A percentile compares a stretch with the other conserved stretches of the same genome.
These are phyloP conservation scores for Sinhomidia bicolor DNA, from an alignment of 2,888 invertebrate species.

Conservation along the genomic window DNA sequence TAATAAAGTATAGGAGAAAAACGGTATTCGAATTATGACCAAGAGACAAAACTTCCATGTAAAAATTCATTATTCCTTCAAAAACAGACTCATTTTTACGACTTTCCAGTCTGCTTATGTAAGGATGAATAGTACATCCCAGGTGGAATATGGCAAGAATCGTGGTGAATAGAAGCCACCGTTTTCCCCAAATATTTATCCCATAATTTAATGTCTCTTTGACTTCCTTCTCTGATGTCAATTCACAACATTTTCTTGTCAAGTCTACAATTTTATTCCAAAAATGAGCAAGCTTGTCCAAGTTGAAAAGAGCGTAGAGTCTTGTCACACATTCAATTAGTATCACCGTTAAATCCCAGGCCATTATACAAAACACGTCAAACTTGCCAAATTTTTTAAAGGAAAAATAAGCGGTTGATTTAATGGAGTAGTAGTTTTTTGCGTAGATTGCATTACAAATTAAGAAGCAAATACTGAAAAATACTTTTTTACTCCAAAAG, in stretches of 20 bases:
- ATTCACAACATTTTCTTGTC: background rate
- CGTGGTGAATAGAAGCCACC: background rate
- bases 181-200: slow-evolving; percentile 19
- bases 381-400: background rate
- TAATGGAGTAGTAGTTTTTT: slow-evolving; percentile 28
- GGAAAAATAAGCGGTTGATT: background rate
- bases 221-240: background rate
- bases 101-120: background rate
- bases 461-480: background rate
- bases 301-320: background rate
- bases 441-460: background rate
- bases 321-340: background rate
- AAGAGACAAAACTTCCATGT: slow-evolving; percentile 25
- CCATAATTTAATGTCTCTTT: background rate
- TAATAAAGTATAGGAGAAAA: slow-evolving; percentile 34
- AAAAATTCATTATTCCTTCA: slow-evolving; percentile 32
- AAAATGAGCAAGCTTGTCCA: slow-evolving; percentile 13
- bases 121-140: background rate
- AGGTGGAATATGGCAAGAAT: background rate
- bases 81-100: slow-evolving; percentile 25
- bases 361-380: background rate
- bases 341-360: slow-evolving; percentile 10
- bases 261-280: slow-evolving; percentile 40
- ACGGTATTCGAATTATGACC: background rate
- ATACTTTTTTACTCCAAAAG: slow-evolving; percentile 5